Evolutionary conservation across 2,113 vertebrate genomes (phyloP), one percentile per base, ranked within the genome.

Genomic region (Dipodomys spectabilis): DNA sequence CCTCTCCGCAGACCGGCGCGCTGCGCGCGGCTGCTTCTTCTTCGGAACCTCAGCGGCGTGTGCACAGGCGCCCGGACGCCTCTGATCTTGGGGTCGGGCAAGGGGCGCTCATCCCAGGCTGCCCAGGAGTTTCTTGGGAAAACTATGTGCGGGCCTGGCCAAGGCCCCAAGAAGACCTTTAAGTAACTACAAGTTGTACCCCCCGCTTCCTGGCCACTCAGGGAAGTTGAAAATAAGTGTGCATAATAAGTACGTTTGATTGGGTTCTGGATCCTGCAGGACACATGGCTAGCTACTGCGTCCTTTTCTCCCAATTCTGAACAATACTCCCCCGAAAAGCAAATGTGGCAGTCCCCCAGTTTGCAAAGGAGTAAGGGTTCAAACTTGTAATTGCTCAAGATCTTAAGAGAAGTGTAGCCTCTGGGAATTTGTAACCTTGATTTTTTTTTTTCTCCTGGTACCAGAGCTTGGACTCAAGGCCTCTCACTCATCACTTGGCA

Each of bases 151-250:
- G 1, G 19, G 12, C 15, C 53, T 25, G 6, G 53, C 49, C 1
- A 23, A 28, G 65, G 8, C 45, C 6, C 67, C 22, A 45, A 73
- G 25, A 30, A 27, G 12, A 60, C 12, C 67, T 57, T 28, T 39
- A 30, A 77, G 65, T 6, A 64, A 25, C 35, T 49, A 39, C 44
- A 49, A 32, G 5, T 45, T 82, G 32, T 30, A 44, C 27, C 71
- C 23, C 71, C 25, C 35, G n/a, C 39, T 73, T 91, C 35, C 60
- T 65, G 2, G 0, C 28, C 82, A 30, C 23, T 69, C 28, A 12
- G 71, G 68, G 82, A 92, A 69, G 75, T 64, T 91, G 69, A 73
- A 92, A 35, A 18, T 53, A 27, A 71, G 62, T 35, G 20, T 79
- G 25, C 32, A 16, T 35, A 71, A 49, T 15, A 49, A 18, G 80